Conservation (phyloP, 2,888 invertebrate species). For the Trachelus iudaicus region DNA sequence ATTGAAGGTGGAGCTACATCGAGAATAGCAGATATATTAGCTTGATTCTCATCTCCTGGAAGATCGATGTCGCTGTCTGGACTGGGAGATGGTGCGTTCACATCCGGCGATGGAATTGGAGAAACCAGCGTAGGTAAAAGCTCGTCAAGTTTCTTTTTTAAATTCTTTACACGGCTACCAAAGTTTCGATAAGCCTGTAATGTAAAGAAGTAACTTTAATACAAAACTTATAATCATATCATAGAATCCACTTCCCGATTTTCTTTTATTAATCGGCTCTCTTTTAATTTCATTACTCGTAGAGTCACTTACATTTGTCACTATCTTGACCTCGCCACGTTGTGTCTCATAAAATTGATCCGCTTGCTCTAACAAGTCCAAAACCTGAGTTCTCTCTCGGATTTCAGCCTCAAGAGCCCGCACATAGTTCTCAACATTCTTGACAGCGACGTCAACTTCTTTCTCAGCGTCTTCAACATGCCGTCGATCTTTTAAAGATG, state of each 20-base stretch:
- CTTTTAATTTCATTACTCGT: neutral
- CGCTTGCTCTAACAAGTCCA: constrained; percentile 83
- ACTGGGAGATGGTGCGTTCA: constrained; percentile 80
- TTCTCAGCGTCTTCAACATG: constrained; percentile 89
- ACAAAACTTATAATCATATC: neutral
- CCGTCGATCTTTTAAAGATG: constrained; percentile 87
- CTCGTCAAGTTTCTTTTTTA: constrained; percentile 89
- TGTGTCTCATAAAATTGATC: constrained; percentile 91
- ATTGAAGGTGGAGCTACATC: constrained; percentile 59
- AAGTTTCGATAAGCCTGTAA: constrained; percentile 93
- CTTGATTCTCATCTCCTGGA: constrained; percentile 69
- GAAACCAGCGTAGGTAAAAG: constrained; percentile 77
- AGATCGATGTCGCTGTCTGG: constrained; percentile 85
- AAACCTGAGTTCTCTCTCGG: constrained; percentile 80
- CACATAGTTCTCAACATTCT: constrained; percentile 84
- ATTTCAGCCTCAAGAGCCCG: constrained; percentile 85
- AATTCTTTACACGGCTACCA: constrained; percentile 85
- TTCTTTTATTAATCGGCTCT: neutral
- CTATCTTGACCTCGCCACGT: constrained; percentile 93
- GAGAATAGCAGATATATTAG: constrained; percentile 51
- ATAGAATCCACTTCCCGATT: neutral
- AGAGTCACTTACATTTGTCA: constrained; percentile 84
- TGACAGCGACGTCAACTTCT: constrained; percentile 85
- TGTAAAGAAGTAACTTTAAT: neutral
- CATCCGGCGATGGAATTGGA: constrained; percentile 72